Percentiles rank a stretch among this genome's conserved stretches.
phyloP scores from a whole-genome alignment of 2,113 vertebrate genomes.

The Nesoenas mayeri region DNA sequence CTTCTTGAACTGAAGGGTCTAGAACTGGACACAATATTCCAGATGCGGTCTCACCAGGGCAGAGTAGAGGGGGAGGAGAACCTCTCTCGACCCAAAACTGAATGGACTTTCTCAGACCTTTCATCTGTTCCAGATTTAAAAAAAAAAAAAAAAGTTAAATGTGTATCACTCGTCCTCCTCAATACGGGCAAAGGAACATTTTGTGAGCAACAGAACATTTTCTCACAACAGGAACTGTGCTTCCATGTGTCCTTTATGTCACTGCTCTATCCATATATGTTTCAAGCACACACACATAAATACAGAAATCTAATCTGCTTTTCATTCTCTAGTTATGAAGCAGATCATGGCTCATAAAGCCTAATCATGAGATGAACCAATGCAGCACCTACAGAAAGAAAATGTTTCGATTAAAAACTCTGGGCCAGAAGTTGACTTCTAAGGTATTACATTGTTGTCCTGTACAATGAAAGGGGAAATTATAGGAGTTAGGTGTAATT shows the following conservation, averaged over 20 bases:
- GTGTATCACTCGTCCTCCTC: neutral
- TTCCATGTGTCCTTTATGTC: neutral
- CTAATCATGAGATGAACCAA: neutral
- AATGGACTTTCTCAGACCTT: neutral
- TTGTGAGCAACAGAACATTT: neutral
- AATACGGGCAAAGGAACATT: neutral
- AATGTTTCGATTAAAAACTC: neutral
- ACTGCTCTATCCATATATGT: neutral
- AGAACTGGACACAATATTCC: too few relatives aligned
- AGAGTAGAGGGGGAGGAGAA: too few relatives aligned
- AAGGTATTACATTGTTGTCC: neutral
- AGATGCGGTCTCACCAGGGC: too few relatives aligned
- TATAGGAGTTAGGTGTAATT: neutral
- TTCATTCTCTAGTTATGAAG: neutral
- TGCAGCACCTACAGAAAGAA: neutral
- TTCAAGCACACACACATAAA: neutral
- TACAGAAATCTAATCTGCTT: neutral
- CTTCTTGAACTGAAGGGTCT: too few relatives aligned
- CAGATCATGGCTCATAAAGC: neutral
- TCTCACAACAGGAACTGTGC: neutral
- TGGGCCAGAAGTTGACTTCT: neutral
- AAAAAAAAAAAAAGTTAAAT: neutral
- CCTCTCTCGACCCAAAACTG: neutral
- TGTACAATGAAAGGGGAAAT: neutral
- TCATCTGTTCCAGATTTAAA: neutral